Percentiles rank a stretch among this genome's conserved stretches.
These are phyloP conservation scores for Oncopeltus fasciatus DNA, from an alignment of 1,140 invertebrate genomes.

Conservation along the genomic window DNA sequence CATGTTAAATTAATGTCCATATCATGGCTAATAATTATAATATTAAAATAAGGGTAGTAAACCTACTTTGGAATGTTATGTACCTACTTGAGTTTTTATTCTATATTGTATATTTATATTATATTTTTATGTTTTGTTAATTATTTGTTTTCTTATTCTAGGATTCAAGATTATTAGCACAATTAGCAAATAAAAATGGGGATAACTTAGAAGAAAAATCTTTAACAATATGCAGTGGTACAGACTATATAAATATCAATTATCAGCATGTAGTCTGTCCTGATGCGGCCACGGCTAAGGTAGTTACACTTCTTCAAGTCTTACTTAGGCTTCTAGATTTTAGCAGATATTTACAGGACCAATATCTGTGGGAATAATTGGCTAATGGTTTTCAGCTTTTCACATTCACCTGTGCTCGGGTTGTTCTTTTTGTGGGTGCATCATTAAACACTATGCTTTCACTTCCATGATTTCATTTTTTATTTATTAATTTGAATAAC, in stretches of 20 bases:
- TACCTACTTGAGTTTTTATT: no score
- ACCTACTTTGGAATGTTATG: no score
- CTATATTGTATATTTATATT: no score
- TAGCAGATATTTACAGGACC: not conserved
- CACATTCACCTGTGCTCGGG: conserved; percentile 1
- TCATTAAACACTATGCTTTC: not conserved
- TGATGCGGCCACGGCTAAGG: conserved; percentile 81
- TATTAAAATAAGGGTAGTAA: no score
- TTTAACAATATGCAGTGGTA: conserved; percentile 95
- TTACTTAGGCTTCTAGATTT: not conserved
- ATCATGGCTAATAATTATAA: no score
- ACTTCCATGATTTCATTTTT: not conserved
- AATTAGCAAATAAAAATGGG: conserved; percentile 65
- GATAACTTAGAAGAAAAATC: conserved; percentile 84
- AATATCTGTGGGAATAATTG: not conserved
- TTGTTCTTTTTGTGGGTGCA: not conserved
- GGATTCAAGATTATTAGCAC: conserved; percentile 72
- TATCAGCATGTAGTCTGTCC: conserved; percentile 93
- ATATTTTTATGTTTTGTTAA: no score
- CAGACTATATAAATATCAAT: conserved; percentile 97
- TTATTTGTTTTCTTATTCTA: conserved; percentile 31
- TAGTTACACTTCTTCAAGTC: conserved; percentile 30
- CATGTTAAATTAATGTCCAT: no score
- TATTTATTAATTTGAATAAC: not conserved
- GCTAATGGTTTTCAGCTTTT: not conserved